These are phyloP conservation scores for Caenorhabditis sp. DNA, from an alignment of 2,888 invertebrate genomes.

Conservation along the genomic window DNA sequence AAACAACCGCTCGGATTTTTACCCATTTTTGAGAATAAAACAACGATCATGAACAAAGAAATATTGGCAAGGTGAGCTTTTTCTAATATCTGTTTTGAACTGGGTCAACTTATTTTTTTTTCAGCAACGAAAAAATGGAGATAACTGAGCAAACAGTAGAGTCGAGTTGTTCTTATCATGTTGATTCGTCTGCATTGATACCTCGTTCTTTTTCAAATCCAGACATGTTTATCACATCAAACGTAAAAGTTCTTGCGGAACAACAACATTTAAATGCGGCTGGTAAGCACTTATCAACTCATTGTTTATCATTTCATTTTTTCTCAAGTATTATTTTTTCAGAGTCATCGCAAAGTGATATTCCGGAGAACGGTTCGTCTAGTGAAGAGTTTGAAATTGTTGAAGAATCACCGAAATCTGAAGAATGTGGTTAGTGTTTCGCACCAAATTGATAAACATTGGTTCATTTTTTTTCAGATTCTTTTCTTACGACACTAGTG, in stretches of 20 bases:
- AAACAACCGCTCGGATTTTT: neutral
- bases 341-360: too few relatives aligned
- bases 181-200: neutral
- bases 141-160: neutral
- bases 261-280: neutral
- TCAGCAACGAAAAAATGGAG: neutral
- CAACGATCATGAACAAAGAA: neutral
- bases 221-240: constrained; percentile 12
- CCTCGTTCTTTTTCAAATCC: constrained; percentile 27
- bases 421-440: neutral
- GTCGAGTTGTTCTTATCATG: neutral
- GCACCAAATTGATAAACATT: neutral
- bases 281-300: neutral
- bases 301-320: neutral
- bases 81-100: neutral
- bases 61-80: neutral
- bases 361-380: neutral
- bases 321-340: neutral
- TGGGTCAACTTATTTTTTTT: neutral
- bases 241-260: neutral
- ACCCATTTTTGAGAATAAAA: neutral
- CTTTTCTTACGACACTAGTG: neutral
- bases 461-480: neutral
- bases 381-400: neutral
- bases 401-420: neutral